Evolutionary conservation across 2,113 vertebrate genomes (phyloP).

Genomic region (Zosterops japonicus): DNA sequence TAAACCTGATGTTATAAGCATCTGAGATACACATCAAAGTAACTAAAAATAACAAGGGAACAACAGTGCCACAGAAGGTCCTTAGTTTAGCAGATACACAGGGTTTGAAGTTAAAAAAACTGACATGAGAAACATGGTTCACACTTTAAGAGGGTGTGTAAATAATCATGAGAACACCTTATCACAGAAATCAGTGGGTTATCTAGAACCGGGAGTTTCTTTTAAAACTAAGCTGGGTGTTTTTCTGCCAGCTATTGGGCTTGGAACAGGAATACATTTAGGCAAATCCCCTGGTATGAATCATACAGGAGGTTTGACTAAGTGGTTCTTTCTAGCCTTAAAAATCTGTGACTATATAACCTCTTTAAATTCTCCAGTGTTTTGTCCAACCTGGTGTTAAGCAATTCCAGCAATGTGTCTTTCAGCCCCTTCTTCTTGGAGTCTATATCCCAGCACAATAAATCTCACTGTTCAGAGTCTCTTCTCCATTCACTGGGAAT

Average conservation of each 20-base stretch:
- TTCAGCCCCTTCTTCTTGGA: constrained; percentile 6
- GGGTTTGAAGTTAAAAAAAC: not conserved
- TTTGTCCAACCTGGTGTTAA: constrained; percentile 24
- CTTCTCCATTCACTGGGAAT: not conserved
- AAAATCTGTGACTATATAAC: not conserved
- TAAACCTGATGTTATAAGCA: not conserved
- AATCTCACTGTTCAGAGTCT: not conserved
- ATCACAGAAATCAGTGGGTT: not conserved
- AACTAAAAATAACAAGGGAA: not conserved
- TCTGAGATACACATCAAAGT: not conserved
- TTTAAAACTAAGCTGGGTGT: not conserved
- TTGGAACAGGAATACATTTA: not conserved
- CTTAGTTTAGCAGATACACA: not conserved
- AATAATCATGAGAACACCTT: not conserved
- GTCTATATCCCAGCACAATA: not conserved
- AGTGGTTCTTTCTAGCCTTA: not conserved
- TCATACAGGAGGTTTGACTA: not conserved
- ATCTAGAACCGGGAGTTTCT: not conserved
- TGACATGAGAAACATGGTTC: not conserved
- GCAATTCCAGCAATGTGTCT: not conserved
- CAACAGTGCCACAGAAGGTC: not conserved
- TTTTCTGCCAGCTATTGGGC: not conserved
- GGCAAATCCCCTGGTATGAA: not conserved
- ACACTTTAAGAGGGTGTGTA: not conserved
- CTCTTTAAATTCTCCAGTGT: not conserved